Conservation (phyloP, 64 coral and sea anemone species). For the Dendronephthya gigantea region DNA sequence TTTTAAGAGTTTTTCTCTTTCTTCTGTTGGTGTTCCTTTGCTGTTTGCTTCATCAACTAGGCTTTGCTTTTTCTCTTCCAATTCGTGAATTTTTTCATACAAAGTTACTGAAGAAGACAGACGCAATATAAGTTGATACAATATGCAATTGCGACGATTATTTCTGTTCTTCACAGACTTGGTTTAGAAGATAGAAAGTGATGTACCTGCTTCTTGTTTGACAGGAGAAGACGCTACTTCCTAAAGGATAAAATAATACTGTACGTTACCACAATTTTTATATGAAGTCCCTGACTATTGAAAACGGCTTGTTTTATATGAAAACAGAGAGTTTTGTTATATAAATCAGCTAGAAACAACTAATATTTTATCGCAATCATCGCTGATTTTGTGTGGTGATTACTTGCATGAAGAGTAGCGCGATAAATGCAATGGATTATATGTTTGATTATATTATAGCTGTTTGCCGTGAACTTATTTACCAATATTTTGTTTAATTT, state of each 20-base stretch:
- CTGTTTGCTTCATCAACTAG: slow-evolving; percentile 86
- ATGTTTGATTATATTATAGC: too few species aligned
- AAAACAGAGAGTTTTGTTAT: too few species aligned
- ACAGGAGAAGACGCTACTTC: slow-evolving; percentile 78
- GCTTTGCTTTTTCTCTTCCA: slow-evolving; percentile 86
- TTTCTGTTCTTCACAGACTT: background rate
- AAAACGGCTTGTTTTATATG: too few species aligned
- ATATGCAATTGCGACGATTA: background rate
- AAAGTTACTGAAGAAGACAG: slow-evolving; percentile 40
- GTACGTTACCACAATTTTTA: background rate
- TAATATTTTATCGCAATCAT: too few species aligned
- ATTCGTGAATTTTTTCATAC: slow-evolving; percentile 87
- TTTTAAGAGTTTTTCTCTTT: slow-evolving; percentile 85
- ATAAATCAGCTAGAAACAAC: too few species aligned
- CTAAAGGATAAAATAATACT: slow-evolving; percentile 21
- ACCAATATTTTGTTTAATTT: too few species aligned
- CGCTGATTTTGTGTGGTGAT: too few species aligned
- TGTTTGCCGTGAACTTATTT: too few species aligned
- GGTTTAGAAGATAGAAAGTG: too few species aligned
- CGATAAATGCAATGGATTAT: too few species aligned
- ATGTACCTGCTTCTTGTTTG: slow-evolving; percentile 94
- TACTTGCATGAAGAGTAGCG: too few species aligned
- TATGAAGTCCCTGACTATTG: too few species aligned
- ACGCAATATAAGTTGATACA: background rate
- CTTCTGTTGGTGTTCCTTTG: slow-evolving; percentile 83